Evolutionary conservation across 1,140 invertebrate genomes (phyloP), one percentile per base, ranked within the genome.

Genomic region (Ostrea denselamellosa): DNA sequence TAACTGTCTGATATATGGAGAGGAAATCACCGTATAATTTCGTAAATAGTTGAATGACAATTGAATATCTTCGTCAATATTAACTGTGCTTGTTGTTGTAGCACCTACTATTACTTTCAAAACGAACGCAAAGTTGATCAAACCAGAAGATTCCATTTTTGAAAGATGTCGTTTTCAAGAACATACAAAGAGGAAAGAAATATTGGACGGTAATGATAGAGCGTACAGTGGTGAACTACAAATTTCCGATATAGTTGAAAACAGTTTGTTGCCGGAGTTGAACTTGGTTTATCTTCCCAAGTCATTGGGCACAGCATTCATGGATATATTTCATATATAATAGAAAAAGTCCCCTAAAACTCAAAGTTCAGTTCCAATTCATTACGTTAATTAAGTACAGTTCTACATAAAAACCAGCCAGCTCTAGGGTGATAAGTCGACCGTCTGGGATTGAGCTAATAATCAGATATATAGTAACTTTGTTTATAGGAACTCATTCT

Each of bases 151-250:
- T 34, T 34, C 25, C 68, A 77, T 77, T 28, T 77, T 77, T 25
- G 28, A 14, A 14, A 25, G 68, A 9, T 12, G 4, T 28, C 14
- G 14, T 12, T 25, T 77, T 25, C 28, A 28, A 14, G 14, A 77
- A 17, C 28, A 77, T 25, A 77, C 68, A 28, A 77, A 0, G 10
- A 77, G 68, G 68, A 77, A 77, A 10, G 25, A 28, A 10, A 0
- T 28, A 4, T 34, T 28, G 68, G 28, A 77, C 68, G 25, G 68
- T 77, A 77, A 77, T 77, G 8, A 28, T 77, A 77, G 68, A 77
- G 8, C 28, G 0, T 44, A 3, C 25, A 77, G 28, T 77, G 12
- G 28, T 34, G 25, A 10, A 77, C 9, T 28, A 77, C 5, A 0
- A 77, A 28, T 77, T 44, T 77, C 22, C 68, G 68, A 34, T 28